Percentiles rank a stretch among this genome's conserved stretches.
Conservation (phyloP, 2,888 invertebrate species). For the Drosophila algonquin region DNA sequence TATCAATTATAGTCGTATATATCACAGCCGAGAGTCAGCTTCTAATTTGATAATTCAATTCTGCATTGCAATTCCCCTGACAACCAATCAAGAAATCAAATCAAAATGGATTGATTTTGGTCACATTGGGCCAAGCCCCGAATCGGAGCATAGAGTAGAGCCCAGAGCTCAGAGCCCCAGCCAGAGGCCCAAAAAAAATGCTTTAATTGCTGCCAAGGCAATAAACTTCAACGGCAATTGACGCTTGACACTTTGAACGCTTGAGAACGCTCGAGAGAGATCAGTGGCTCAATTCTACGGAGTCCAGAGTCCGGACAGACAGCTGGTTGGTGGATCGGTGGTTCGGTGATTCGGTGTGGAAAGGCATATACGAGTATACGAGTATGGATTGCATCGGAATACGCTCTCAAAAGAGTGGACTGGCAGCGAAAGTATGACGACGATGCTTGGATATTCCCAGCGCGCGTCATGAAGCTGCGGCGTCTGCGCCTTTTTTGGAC, state of each 20-base stretch:
- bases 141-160: conserved; percentile 6
- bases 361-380: conserved; percentile 1
- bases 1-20: conserved; percentile 47
- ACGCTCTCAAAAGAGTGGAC: conserved; percentile 4
- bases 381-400: conserved; percentile 9
- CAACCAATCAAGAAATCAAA: conserved; percentile 68
- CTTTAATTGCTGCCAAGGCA: conserved; percentile 78
- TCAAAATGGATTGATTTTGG: conserved; percentile 54
- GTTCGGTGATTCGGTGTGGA: conserved; percentile 1
- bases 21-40: conserved; percentile 23
- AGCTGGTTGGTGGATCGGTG: conserved; percentile 12
- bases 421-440: conserved; percentile 72
- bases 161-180: not conserved
- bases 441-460: conserved; percentile 65
- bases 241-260: conserved; percentile 71
- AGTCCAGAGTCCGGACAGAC: not conserved
- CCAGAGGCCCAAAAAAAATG: conserved; percentile 13
- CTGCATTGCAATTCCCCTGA: conserved; percentile 62
- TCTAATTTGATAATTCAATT: conserved; percentile 76
- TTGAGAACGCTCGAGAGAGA: conserved; percentile 37
- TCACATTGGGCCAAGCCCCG: conserved; percentile 57
- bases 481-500: conserved; percentile 74
- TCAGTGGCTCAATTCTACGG: not conserved
- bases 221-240: conserved; percentile 78
- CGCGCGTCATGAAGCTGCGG: conserved; percentile 78